Percentiles rank a stretch among this genome's conserved stretches.
Conservation (phyloP, 2,113 vertebrate species). For the Formicarius rufipectus region DNA sequence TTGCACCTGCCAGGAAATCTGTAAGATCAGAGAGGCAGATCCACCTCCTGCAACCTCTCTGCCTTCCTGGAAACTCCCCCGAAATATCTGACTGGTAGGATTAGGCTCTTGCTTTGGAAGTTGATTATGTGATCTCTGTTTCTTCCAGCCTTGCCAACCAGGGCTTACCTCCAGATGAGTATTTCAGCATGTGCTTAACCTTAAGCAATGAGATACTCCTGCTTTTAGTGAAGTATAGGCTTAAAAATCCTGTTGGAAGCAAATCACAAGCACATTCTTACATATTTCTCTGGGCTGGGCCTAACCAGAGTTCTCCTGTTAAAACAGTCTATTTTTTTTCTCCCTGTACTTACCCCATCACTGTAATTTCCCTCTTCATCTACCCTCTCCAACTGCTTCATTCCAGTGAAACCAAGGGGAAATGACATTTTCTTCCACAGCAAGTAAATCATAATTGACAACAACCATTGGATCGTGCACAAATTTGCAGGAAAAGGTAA, state of each 20-base stretch:
- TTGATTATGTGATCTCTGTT: constrained; percentile 45
- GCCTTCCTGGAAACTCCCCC: constrained; percentile 59
- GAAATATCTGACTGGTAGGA: constrained; percentile 51
- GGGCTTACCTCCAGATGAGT: constrained; percentile 59
- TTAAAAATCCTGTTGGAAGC: constrained; percentile 58
- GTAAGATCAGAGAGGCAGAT: constrained; percentile 48
- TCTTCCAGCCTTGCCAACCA: constrained; percentile 56
- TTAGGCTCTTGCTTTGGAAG: constrained; percentile 42
- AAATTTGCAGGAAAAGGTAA: neutral
- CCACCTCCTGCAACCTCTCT: constrained; percentile 52
- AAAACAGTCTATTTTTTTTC: neutral
- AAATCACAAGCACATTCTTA: constrained; percentile 64
- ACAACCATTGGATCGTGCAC: neutral
- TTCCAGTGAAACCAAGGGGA: neutral
- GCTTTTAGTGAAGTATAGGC: constrained; percentile 31
- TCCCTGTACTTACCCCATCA: neutral
- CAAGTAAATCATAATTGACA: neutral
- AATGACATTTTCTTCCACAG: neutral
- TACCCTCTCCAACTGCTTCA: neutral
- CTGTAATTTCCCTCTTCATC: neutral
- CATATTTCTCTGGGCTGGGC: constrained; percentile 44
- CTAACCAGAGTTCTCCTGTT: constrained; percentile 22
- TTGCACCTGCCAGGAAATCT: constrained; percentile 62
- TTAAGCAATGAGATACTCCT: constrained; percentile 41
- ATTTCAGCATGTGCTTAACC: constrained; percentile 64